phyloP scores from a whole-genome alignment of 2,113 vertebrate genomes.

The Numida meleagris region DNA sequence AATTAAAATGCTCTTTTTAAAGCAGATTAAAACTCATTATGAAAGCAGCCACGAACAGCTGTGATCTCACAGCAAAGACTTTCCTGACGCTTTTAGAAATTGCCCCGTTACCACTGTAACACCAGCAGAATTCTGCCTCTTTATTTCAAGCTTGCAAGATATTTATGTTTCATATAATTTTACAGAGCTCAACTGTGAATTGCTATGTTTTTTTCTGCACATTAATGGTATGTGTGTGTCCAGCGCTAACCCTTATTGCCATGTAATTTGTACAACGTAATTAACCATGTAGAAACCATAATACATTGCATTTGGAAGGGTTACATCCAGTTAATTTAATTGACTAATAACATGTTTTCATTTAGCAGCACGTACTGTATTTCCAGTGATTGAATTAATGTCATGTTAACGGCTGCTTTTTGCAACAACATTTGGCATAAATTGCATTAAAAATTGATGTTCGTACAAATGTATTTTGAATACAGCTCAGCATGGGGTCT shows the following conservation, averaged over 20 bases:
- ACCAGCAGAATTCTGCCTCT: background rate
- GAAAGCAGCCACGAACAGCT: slow-evolving; percentile 14
- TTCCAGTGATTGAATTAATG: slow-evolving; percentile 75
- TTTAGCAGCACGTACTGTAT: slow-evolving; percentile 68
- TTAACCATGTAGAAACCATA: slow-evolving; percentile 66
- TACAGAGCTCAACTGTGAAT: background rate
- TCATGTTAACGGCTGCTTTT: slow-evolving; percentile 70
- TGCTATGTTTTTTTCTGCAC: slow-evolving; percentile 13
- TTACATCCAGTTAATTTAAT: slow-evolving; percentile 71
- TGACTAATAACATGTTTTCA: slow-evolving; percentile 69
- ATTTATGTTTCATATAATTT: slow-evolving; percentile 5
- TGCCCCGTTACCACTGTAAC: background rate
- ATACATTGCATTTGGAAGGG: slow-evolving; percentile 37
- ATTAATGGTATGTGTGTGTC: slow-evolving; percentile 26
- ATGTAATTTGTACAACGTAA: slow-evolving; percentile 21
- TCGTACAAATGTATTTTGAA: slow-evolving; percentile 72
- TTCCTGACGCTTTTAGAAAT: slow-evolving; percentile 2
- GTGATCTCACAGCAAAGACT: slow-evolving; percentile 37
- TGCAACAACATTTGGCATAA: slow-evolving; percentile 74
- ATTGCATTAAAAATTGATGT: slow-evolving; percentile 76
- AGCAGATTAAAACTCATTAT: slow-evolving; percentile 3
- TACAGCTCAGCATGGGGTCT: slow-evolving; percentile 59
- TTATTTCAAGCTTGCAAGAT: slow-evolving; percentile 1
- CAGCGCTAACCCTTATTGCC: slow-evolving; percentile 35
- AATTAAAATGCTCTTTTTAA: slow-evolving; percentile 30